Evolutionary conservation across 35 echinoderm and acorn worm species (phyloP), one percentile per base, ranked within the genome.

Genomic region (Acanthaster planci): DNA sequence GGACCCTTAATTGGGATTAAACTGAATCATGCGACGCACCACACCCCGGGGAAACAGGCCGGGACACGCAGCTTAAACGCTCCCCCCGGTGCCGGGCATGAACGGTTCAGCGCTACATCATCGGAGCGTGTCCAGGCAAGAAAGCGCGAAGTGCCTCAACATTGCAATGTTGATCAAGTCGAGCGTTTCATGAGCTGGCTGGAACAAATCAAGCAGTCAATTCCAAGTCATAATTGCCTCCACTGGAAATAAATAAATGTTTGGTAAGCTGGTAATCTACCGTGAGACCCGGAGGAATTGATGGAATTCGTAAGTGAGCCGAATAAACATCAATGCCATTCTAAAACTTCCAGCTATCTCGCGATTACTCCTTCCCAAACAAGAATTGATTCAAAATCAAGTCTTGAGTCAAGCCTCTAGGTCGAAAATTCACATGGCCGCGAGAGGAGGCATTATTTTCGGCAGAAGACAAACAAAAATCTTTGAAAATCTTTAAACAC

Each of bases 41-140:
- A 26, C 21, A 26, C 26, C 23, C 64, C 64, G 64, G 7, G 30
- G 64, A 72, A 72, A 72, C 64, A 72, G 29, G 34, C 64, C 2
- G 26, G 64, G 64, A 72, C 64, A 72, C 14, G 64, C 18, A 72
- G 64, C 34, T 72, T n/a, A 29, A 72, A 72, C 64, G 64, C 26
- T 72, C 64, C 64, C 64, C 42, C 42, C 12, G 42, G 34, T 72
- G 23, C 8, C 64, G 34, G 14, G 64, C 8, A 78, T 10, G 77
- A 38, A 79, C 21, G 1, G 38, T 47, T 47, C 42, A 79, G 30
- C 38, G 38, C 47, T 40, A 26, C 17, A 35, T 0, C n/a, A 29
- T 35, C 15, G 26, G 64, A 72, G 64, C 64, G 30, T 31, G 64
- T 72, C 64, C 64, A 34, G 64, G 34, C 64, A 72, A 26, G 64